Percentiles rank a stretch among this genome's conserved stretches.
These are phyloP conservation scores for Elachura formosa DNA, from an alignment of 2,113 vertebrate species.

Conservation along the genomic window DNA sequence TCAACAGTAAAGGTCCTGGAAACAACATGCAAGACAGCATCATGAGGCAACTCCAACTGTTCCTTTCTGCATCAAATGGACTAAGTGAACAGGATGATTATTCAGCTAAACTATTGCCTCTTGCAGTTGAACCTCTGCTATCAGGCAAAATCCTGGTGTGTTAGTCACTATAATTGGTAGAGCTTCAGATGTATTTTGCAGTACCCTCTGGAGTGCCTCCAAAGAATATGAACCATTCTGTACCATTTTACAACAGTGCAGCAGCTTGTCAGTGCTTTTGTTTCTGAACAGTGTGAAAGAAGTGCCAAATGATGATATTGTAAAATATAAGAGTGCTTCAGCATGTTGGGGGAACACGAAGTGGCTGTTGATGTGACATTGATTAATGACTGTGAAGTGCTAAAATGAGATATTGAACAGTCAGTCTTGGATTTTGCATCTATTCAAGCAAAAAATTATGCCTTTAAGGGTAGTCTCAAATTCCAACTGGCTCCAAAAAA, in stretches of 20 bases:
- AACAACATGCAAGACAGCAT: neutral
- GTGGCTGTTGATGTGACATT: neutral
- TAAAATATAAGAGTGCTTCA: constrained; percentile 1
- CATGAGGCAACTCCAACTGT: neutral
- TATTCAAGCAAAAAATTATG: neutral
- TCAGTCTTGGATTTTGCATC: neutral
- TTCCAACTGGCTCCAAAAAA: neutral
- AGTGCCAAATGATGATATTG: neutral
- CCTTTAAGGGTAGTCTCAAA: neutral
- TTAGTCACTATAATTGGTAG: neutral
- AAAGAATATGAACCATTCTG: neutral
- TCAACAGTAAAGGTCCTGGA: neutral
- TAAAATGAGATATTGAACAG: neutral
- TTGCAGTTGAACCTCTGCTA: neutral
- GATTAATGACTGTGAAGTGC: constrained; percentile 10
- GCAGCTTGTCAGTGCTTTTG: constrained; percentile 45
- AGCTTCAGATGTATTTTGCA: neutral
- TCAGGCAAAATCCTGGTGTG: neutral
- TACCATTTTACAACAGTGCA: neutral
- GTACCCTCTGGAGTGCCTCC: neutral
- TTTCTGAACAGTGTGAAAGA: constrained; percentile 27
- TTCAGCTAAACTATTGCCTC: neutral
- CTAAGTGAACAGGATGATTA: neutral
- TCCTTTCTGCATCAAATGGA: neutral
- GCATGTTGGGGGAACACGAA: neutral